Evolutionary conservation across 2,113 vertebrate genomes (phyloP).

Genomic region (Parus major): DNA sequence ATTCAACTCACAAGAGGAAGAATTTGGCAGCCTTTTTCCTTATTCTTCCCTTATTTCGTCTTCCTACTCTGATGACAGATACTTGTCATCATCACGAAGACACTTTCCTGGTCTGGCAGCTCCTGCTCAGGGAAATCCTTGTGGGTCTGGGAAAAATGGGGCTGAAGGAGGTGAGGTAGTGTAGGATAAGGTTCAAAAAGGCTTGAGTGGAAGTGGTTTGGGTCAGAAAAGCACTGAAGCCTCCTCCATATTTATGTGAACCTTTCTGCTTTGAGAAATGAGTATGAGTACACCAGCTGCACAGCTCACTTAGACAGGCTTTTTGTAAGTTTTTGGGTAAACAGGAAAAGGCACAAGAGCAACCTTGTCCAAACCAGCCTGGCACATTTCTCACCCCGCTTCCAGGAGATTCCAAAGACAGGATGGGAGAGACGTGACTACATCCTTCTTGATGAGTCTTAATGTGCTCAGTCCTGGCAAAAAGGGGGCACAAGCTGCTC

Average conservation of each 20-base stretch:
- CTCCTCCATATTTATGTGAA: background rate
- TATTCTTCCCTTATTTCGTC: background rate
- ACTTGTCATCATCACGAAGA: background rate
- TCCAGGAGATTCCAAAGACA: background rate
- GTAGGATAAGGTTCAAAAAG: background rate
- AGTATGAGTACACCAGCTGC: background rate
- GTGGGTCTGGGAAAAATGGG: background rate
- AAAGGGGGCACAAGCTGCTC: background rate
- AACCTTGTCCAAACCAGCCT: background rate
- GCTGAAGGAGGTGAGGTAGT: background rate
- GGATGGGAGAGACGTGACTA: background rate
- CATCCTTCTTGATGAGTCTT: background rate
- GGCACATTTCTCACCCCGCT: background rate
- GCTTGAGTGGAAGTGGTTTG: accelerated
- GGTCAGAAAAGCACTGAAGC: background rate
- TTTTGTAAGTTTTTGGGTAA: background rate
- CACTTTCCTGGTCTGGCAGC: background rate
- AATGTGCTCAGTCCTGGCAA: background rate
- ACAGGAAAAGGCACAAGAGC: background rate
- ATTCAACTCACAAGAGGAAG: background rate
- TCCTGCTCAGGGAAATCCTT: background rate
- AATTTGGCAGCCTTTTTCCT: background rate
- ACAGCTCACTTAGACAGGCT: background rate
- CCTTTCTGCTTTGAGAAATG: background rate
- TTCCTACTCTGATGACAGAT: background rate